Percentiles rank a stretch among this genome's conserved stretches.
Conservation (phyloP, 2,888 invertebrate genomes). For the Unio pictorum region DNA sequence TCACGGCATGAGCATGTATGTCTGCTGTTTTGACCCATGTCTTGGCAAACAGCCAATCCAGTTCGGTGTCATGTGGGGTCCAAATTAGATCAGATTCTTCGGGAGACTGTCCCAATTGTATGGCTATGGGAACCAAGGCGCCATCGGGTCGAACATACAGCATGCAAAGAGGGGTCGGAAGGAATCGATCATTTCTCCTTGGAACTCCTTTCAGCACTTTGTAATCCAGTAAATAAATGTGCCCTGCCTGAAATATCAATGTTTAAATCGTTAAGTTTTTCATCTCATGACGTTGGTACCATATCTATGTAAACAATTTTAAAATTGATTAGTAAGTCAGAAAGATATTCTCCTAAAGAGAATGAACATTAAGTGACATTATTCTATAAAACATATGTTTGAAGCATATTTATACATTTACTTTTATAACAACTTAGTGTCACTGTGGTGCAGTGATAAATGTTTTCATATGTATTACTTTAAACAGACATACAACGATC, state of each 20-base stretch:
- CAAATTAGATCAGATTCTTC: constrained; percentile 27
- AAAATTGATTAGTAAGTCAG: too few species aligned
- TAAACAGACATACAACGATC: too few species aligned
- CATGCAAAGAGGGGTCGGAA: constrained; percentile 27
- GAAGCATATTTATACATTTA: too few species aligned
- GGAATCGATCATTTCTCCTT: constrained; percentile 6
- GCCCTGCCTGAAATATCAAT: constrained; percentile 21
- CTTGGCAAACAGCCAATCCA: constrained; percentile 32
- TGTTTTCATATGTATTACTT: too few species aligned
- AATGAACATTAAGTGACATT: too few species aligned
- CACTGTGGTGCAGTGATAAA: too few species aligned
- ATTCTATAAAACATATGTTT: too few species aligned
- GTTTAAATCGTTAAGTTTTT: background rate
- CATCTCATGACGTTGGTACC: too few species aligned
- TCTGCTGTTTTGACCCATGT: constrained; percentile 28
- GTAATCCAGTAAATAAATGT: constrained; percentile 31
- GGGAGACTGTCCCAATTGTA: constrained; percentile 25
- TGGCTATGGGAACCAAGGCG: constrained; percentile 31
- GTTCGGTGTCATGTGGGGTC: constrained; percentile 27
- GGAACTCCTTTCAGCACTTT: constrained; percentile 16
- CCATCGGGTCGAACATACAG: constrained; percentile 25
- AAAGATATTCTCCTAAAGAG: too few species aligned
- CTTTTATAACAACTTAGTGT: too few species aligned
- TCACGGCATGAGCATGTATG: constrained; percentile 25
- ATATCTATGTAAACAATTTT: too few species aligned